Evolutionary conservation across 30 jellyfish, hydroid and myxozoan genomes (phyloP), one percentile per base, ranked within the genome.

Genomic region (Mastigias papua): DNA sequence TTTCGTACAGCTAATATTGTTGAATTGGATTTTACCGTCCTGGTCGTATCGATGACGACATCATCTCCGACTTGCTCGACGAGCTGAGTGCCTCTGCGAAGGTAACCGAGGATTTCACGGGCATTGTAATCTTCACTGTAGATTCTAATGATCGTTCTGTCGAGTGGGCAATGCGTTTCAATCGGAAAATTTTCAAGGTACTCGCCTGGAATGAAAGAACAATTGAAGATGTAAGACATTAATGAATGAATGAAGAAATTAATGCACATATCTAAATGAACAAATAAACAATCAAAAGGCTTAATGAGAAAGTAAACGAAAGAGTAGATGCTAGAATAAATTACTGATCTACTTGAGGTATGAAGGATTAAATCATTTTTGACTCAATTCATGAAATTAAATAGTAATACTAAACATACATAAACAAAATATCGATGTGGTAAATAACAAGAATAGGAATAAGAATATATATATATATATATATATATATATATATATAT

Each of bases 11-110:
- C 98, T 2, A 97, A 86, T 28, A 90, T 87, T 0, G 76, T 82
- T 0, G 97, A 67, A 88, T 85, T 73, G 25, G 67, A 65, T 77
- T 86, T 90, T 48, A 95, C 86, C 1, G 99, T 95, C 21, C 97
- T 87, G 23, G 93, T 86, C 9, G 99, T 95, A 72, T 95, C 98
- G 1, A 90, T 76, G 32, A 86, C 86, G 23, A 84, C 95, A 13
- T 96, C 92, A 22, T 95, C 93, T 21, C 85, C 92, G 50, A 91
- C 69, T 60, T 95, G 97, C 46, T 95, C 99, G 2, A 95, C 99
- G 8, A 95, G 89, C 66, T 95, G 99, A 0, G 92, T 95, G 25
- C 99, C 99, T 28, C 99, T 91, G 30, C 99, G 86, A 26, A 95
- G 88, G 86, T 90, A 90, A 34, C 99, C 99, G 32, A 95, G 79